These are phyloP conservation scores for Rhinopomastus cyanomelas DNA, from an alignment of 2,113 vertebrate genomes.

Conservation along the genomic window DNA sequence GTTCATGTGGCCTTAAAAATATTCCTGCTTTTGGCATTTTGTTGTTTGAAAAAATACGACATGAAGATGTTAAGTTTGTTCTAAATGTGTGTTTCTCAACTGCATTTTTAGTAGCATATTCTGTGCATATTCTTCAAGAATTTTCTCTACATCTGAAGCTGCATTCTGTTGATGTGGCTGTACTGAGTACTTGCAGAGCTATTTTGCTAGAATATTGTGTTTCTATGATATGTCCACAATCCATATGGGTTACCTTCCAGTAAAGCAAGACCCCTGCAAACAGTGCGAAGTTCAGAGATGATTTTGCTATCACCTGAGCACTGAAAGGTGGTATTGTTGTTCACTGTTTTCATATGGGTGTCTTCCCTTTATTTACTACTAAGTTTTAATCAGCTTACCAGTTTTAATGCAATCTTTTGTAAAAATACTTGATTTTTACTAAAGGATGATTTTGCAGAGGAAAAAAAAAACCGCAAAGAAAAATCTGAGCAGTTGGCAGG, in stretches of 20 bases:
- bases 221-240: neutral
- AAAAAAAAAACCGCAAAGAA: neutral
- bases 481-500: neutral
- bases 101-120: neutral
- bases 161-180: neutral
- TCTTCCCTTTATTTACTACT: neutral
- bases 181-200: neutral
- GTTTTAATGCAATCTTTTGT: neutral
- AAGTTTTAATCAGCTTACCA: neutral
- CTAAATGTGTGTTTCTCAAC: neutral
- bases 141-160: neutral
- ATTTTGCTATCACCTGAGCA: neutral
- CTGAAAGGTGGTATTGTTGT: neutral
- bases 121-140: neutral
- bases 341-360: neutral
- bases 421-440: neutral
- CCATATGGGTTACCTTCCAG: neutral
- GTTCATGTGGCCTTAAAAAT: neutral
- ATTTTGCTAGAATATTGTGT: neutral
- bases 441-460: neutral
- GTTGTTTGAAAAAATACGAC: neutral
- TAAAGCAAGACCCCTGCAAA: neutral
- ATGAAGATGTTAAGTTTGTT: neutral
- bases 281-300: rapidly evolving
- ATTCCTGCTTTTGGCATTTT: rapidly evolving